phyloP scores from a whole-genome alignment of 2,113 vertebrate species.

The Dissostichus mawsoni region DNA sequence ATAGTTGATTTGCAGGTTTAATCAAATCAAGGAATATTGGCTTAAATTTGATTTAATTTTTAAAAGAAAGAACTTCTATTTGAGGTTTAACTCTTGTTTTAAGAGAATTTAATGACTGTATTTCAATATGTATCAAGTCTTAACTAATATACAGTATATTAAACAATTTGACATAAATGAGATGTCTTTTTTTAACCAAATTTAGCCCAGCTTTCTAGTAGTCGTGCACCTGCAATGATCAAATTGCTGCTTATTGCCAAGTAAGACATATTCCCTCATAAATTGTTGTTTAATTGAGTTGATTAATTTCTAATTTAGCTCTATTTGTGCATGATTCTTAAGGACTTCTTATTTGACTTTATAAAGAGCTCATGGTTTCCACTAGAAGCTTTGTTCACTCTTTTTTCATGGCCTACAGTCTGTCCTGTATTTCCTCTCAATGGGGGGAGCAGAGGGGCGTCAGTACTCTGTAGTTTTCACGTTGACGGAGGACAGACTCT shows the following conservation, averaged over 20 bases:
- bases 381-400: background rate
- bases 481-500: slow-evolving; percentile 85
- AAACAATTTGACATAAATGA: background rate
- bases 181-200: background rate
- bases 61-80: background rate
- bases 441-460: slow-evolving; percentile 1
- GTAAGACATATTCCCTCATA: too few species aligned
- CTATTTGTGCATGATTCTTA: background rate
- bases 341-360: slow-evolving; percentile 12
- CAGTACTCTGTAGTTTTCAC: slow-evolving; percentile 58
- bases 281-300: too few species aligned
- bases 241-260: background rate
- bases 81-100: background rate
- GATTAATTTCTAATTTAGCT: too few species aligned
- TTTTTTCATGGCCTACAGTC: background rate
- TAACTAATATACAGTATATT: background rate
- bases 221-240: background rate
- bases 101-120: background rate
- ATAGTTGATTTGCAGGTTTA: background rate
- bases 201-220: background rate
- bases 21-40: background rate
- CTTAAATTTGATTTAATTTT: background rate
- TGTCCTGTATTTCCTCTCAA: background rate
- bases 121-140: background rate
- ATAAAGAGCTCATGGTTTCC: slow-evolving; percentile 22